A percentile compares a stretch with the other conserved stretches of the same genome.
These are phyloP conservation scores for Aptenodytes forsteri DNA, from an alignment of 2,113 vertebrate species.

Conservation along the genomic window DNA sequence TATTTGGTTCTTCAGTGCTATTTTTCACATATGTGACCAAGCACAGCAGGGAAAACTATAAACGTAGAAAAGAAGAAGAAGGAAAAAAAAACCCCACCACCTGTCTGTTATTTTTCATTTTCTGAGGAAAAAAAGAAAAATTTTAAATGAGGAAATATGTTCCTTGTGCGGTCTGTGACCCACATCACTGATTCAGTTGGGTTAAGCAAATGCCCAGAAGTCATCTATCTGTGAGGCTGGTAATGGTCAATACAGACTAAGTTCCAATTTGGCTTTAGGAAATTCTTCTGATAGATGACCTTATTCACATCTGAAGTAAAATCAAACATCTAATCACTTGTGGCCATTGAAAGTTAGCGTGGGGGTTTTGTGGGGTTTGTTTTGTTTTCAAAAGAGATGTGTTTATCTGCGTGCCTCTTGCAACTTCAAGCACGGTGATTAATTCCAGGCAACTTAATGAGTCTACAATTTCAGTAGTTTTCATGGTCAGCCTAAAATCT, in stretches of 20 bases:
- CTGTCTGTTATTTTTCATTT: neutral
- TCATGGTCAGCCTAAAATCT: neutral
- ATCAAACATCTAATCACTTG: neutral
- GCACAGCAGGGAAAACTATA: neutral
- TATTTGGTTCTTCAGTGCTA: neutral
- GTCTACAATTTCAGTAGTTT: neutral
- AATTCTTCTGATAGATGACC: neutral
- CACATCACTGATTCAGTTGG: neutral
- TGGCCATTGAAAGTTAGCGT: neutral
- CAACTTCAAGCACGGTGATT: neutral
- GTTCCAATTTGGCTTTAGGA: neutral
- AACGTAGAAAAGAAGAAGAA: neutral
- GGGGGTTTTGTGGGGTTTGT: accelerated
- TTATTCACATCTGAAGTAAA: neutral
- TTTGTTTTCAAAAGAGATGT: neutral
- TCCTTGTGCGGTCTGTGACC: neutral
- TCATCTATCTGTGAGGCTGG: neutral
- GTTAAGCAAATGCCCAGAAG: neutral
- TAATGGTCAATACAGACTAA: neutral
- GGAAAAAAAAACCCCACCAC: no score
- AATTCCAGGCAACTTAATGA: neutral
- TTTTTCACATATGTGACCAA: neutral
- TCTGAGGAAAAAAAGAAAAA: neutral
- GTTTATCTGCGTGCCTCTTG: neutral
- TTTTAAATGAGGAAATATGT: neutral